Evolutionary conservation across 2,797 vertebrate genomes (phyloP), one percentile per base, ranked within the genome.

Genomic region (Danio aesculapii): DNA sequence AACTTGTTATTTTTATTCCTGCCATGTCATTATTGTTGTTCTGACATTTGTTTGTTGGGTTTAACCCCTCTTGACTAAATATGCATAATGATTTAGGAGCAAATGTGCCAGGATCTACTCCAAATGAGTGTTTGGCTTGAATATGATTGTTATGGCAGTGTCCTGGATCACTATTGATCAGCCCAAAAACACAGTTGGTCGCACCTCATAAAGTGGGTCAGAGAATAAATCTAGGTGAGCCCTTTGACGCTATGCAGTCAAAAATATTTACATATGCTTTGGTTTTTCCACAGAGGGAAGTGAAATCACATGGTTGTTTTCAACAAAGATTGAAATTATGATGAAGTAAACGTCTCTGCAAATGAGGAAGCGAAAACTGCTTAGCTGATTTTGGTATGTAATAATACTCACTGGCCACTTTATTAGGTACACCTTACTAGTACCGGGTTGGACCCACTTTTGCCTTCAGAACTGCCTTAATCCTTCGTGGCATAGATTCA

Each of bases 141-240:
- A 55, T 62, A 52, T 30, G 30, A 44, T 53, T 55, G 39, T 44
- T 43, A 16, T 5, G n/a, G 8, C 49, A 63, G 16, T 0, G 5
- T 73, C 69, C 41, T 57, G 52, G 10, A 66, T 63, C 59, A 16
- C 10, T 55, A 55, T 64, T 72, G 55, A 43, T 72, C 57, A 79
- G 71, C 9, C 73, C 77, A 67, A 21, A 75, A 59, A 58, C 9
- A 69, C 30, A 1, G 89, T 88, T 82, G 61, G 85, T 91, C 90
- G 86, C 62, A 67, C 11, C n/a, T 63, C 41, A 73, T 64, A 57
- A 73, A 73, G 50, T 73, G 68, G 69, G 77, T 80, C 68, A 79
- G 46, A 0, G 43, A 68, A 30, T 55, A 30, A 77, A 68, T 77
- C 43, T 47, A 74, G 59, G 16, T 63, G 21, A 50, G 21, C 47